These are phyloP conservation scores for Anser brachyrhynchus DNA, from an alignment of 2,113 vertebrate species.

Conservation along the genomic window DNA sequence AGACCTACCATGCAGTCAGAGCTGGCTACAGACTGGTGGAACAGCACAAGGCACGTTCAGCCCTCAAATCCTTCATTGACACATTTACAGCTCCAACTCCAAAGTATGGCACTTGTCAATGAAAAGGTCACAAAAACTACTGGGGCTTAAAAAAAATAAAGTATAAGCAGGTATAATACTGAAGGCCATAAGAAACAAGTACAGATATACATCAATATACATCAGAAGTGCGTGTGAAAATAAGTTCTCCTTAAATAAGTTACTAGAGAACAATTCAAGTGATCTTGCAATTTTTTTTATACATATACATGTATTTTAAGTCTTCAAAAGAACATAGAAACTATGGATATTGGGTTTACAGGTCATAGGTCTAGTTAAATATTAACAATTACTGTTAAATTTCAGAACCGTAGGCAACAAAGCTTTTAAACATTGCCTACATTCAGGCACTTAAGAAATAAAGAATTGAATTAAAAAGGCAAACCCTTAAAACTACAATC, in stretches of 20 bases:
- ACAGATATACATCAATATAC: no score
- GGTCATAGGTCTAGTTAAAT: neutral
- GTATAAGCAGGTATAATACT: neutral
- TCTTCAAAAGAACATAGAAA: neutral
- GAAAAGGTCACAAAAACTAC: neutral
- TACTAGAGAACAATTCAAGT: neutral
- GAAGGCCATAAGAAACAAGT: neutral
- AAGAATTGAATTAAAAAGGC: neutral
- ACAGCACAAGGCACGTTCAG: neutral
- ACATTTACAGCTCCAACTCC: neutral
- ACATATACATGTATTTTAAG: no score
- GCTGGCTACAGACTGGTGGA: neutral
- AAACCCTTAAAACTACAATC: neutral
- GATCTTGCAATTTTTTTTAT: neutral
- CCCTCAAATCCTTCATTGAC: neutral
- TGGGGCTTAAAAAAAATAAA: neutral
- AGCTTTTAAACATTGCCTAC: neutral
- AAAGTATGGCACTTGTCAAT: neutral
- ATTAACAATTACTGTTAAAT: neutral
- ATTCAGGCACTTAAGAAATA: neutral
- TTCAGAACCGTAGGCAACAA: neutral
- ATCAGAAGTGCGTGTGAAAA: neutral
- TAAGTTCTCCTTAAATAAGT: neutral
- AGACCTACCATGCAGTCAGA: neutral
- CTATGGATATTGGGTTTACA: neutral